phyloP scores from a whole-genome alignment of 2,113 vertebrate genomes.

The Saguinus midas region DNA sequence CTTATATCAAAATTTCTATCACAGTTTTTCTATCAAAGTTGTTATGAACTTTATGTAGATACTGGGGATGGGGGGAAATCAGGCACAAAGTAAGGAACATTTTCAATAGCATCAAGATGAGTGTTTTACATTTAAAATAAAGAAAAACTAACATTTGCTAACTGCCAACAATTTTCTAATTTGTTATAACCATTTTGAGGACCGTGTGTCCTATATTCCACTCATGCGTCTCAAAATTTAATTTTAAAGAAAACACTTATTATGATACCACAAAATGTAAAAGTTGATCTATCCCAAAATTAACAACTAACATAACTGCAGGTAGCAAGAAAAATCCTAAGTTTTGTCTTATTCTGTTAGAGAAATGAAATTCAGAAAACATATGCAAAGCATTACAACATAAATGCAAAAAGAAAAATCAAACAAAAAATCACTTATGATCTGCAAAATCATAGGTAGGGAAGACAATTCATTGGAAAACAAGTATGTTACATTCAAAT shows the following conservation, averaged over 20 bases:
- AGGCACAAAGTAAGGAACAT: background rate
- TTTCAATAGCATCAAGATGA: background rate
- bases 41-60: background rate
- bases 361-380: slow-evolving; percentile 1
- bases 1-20: background rate
- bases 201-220: background rate
- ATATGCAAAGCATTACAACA: background rate
- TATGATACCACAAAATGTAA: background rate
- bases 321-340: background rate
- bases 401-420: background rate
- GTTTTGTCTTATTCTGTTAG: background rate
- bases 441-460: background rate
- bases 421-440: background rate
- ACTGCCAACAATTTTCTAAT: background rate
- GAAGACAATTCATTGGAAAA: background rate
- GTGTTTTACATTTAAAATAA: background rate
- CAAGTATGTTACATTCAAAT: background rate
- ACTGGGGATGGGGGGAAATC: background rate
- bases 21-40: background rate
- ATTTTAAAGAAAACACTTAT: slow-evolving; percentile 12
- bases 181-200: background rate
- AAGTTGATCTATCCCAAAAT: background rate
- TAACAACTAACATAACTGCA: background rate
- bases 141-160: background rate
- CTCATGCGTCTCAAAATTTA: background rate